Conservation (phyloP, 1,140 invertebrate genomes). For the Ceratina japonica region DNA sequence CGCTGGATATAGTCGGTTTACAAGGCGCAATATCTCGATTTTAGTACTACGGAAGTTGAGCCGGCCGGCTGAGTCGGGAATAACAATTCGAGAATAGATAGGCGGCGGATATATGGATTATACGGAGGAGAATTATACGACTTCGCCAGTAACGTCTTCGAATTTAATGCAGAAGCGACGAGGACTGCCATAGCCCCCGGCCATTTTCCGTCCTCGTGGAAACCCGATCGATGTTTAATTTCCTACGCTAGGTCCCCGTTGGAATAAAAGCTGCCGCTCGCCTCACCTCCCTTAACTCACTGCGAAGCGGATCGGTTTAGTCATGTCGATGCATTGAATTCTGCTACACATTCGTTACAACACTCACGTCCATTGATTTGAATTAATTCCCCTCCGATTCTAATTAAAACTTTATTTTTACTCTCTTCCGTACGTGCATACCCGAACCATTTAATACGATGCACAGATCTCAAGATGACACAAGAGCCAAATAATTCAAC, state of each 20-base stretch:
- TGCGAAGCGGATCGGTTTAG: neutral
- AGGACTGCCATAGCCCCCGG: slow-evolving; percentile 21
- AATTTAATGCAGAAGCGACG: slow-evolving; percentile 53
- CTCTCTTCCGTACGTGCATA: too few relatives aligned
- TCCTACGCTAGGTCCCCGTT: slow-evolving; percentile 31
- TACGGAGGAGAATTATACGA: slow-evolving; percentile 58
- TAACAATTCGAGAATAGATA: slow-evolving; percentile 63
- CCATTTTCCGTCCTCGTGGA: slow-evolving; percentile 1
- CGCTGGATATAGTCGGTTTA: slow-evolving; percentile 52
- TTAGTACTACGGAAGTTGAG: slow-evolving; percentile 41
- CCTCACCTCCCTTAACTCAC: slow-evolving; percentile 19
- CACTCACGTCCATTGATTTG: neutral
- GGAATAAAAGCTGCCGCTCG: slow-evolving; percentile 38
- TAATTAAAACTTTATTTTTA: too few relatives aligned
- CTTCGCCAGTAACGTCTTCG: slow-evolving; percentile 49
- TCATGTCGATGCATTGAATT: slow-evolving; percentile 16
- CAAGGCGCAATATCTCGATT: slow-evolving; percentile 63
- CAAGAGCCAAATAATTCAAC: too few relatives aligned
- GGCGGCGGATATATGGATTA: slow-evolving; percentile 60
- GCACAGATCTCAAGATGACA: too few relatives aligned
- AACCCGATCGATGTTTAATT: slow-evolving; percentile 57
- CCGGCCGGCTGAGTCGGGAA: slow-evolving; percentile 40
- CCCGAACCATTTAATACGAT: too few relatives aligned
- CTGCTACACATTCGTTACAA: neutral
- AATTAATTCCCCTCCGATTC: neutral